phyloP scores from a whole-genome alignment of 2,797 vertebrate genomes.

The Caiman crocodilus region DNA sequence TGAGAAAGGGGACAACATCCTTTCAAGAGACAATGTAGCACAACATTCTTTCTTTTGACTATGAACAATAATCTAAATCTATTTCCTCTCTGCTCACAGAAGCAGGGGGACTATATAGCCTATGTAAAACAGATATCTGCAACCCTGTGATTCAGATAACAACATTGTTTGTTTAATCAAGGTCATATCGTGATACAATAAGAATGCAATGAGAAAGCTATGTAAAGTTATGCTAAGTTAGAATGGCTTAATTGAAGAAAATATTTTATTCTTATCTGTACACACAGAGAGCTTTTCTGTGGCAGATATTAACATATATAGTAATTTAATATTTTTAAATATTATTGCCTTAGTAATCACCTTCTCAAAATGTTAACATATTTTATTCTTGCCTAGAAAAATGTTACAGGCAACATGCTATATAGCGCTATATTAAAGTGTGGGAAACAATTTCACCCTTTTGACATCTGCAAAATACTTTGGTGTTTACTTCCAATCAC shows the following conservation, averaged over 20 bases:
- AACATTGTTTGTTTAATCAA: neutral
- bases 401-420: neutral
- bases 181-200: neutral
- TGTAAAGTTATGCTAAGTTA: neutral
- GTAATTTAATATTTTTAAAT: neutral
- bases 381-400: neutral
- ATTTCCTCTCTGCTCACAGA: neutral
- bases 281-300: too few relatives aligned
- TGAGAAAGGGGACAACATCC: neutral
- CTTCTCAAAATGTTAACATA: neutral
- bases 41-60: neutral
- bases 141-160: neutral
- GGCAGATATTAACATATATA: rapidly evolving
- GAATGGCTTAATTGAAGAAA: too few relatives aligned
- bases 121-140: neutral
- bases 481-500: neutral
- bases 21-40: neutral
- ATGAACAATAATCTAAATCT: neutral
- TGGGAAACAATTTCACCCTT: neutral
- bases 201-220: neutral
- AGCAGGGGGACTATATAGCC: neutral
- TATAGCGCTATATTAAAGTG: neutral
- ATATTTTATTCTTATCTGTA: too few relatives aligned
- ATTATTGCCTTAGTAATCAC: neutral
- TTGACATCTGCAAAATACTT: neutral